phyloP scores from a whole-genome alignment of 2,888 invertebrate genomes.

The Pseudococcus longispinus region DNA sequence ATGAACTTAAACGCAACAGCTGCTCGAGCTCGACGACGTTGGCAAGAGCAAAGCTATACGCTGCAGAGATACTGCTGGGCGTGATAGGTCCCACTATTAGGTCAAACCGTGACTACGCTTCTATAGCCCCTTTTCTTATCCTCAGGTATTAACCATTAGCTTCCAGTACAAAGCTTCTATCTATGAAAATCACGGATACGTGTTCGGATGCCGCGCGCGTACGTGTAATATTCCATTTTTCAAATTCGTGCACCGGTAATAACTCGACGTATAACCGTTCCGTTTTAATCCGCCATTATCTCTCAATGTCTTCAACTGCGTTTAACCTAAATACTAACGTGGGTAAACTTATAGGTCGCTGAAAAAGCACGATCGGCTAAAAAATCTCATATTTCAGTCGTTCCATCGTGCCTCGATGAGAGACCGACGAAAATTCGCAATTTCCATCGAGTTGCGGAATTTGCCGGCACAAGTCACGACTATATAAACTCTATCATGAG shows the following conservation, averaged over 20 bases:
- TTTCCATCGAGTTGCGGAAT: background rate
- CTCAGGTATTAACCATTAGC: slow-evolving; percentile 47
- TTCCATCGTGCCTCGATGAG: background rate
- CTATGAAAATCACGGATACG: slow-evolving; percentile 35
- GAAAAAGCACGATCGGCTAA: slow-evolving; percentile 7
- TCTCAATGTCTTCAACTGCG: background rate
- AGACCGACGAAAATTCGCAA: background rate
- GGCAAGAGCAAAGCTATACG: background rate
- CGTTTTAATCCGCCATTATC: slow-evolving; percentile 29
- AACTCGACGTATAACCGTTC: background rate
- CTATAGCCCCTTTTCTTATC: slow-evolving; percentile 28
- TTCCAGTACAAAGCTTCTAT: slow-evolving; percentile 36
- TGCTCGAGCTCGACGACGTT: background rate
- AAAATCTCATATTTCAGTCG: background rate
- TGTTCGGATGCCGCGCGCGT: slow-evolving; percentile 19
- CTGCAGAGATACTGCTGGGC: slow-evolving; percentile 25
- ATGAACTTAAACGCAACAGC: slow-evolving; percentile 47
- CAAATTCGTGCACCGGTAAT: slow-evolving; percentile 24
- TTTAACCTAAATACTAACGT: background rate
- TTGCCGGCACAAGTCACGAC: background rate
- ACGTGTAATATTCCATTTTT: slow-evolving; percentile 37
- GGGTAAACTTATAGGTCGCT: background rate
- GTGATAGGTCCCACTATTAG: slow-evolving; percentile 49
- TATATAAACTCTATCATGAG: background rate
- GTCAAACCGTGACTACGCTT: slow-evolving; percentile 49